Conservation (phyloP, 2,797 vertebrate genomes). For the Sebastes alutus region DNA sequence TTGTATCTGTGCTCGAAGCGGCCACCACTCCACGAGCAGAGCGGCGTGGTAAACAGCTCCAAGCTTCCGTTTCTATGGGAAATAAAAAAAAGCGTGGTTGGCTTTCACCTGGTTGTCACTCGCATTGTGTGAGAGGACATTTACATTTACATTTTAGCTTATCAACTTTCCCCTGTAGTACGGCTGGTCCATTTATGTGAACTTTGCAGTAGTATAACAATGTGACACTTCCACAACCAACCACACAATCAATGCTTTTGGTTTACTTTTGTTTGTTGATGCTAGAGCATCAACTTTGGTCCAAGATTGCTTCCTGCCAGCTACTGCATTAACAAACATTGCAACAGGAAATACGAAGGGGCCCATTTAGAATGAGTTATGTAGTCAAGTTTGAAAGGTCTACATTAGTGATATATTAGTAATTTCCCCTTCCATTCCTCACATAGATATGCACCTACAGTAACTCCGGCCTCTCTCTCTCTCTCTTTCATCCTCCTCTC, state of each 20-base stretch:
- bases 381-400: too few species aligned
- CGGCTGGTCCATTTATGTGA: background rate
- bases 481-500: background rate
- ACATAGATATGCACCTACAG: conserved; percentile 4
- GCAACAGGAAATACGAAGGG: too few species aligned
- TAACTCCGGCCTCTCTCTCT: background rate
- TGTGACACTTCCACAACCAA: background rate
- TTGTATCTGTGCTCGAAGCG: background rate
- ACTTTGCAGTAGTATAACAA: background rate
- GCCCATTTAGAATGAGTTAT: too few species aligned
- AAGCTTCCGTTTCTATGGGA: background rate
- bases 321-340: too few species aligned
- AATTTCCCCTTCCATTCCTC: background rate
- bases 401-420: background rate
- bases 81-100: background rate
- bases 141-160: conserved; percentile 2
- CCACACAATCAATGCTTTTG: background rate
- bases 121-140: background rate
- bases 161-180: background rate
- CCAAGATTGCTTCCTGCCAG: too few species aligned
- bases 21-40: background rate
- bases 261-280: background rate
- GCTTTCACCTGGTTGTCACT: background rate
- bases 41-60: background rate
- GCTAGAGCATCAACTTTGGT: too few species aligned